Percentiles rank a stretch among this genome's conserved stretches.
Evolutionary conservation across 2,797 vertebrate genomes (phyloP).

Genomic region (Sebastes taczanowskii): DNA sequence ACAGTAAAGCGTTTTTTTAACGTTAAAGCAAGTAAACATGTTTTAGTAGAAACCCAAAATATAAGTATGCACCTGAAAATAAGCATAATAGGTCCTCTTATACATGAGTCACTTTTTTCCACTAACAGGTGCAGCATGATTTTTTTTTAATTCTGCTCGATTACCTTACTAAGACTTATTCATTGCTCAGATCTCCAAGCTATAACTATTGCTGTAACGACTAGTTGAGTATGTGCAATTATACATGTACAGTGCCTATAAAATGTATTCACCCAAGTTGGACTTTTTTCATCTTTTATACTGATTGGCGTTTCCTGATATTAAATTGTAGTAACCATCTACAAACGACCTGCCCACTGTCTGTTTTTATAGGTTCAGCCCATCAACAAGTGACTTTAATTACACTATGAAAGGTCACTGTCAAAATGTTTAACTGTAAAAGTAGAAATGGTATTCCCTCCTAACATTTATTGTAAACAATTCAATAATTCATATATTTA

Average conservation of each 20-base stretch:
- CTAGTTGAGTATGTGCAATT: conserved; percentile 13
- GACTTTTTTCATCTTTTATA: conserved; percentile 29
- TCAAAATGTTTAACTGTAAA: neutral
- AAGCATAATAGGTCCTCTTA: no score
- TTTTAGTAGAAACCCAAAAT: no score
- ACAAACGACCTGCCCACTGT: neutral
- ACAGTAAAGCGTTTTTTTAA: no score
- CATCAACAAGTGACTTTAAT: neutral
- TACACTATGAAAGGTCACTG: neutral
- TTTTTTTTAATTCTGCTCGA: neutral
- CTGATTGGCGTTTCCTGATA: conserved; percentile 19
- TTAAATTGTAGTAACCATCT: conserved; percentile 24
- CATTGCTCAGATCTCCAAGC: conserved; percentile 3
- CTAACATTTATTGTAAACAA: neutral
- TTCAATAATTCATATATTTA: neutral
- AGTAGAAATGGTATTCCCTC: neutral
- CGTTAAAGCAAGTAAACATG: no score
- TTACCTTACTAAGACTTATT: neutral
- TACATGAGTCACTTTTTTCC: no score
- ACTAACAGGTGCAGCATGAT: neutral
- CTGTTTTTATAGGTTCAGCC: neutral
- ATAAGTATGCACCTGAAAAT: no score
- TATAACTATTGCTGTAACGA: conserved; percentile 7
- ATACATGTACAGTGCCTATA: conserved; percentile 20
- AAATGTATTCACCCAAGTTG: conserved; percentile 8